Evolutionary conservation across 2,888 invertebrate species (phyloP), one percentile per base, ranked within the genome.

Genomic region (Conops quadrifasciatus): DNA sequence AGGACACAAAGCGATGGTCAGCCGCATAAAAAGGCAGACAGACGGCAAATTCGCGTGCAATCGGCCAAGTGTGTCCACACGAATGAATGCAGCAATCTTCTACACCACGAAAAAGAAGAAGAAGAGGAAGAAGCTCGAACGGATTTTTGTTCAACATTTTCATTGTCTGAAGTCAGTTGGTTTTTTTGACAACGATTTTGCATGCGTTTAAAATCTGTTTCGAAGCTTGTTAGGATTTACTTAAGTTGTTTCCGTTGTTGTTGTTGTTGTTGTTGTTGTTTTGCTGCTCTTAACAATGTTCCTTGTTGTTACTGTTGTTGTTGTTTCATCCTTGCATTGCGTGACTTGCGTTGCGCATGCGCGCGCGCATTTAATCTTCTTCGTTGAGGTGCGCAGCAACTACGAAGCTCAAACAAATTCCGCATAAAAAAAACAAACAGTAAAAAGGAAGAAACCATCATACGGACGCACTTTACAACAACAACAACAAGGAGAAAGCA

Each of bases 161-260:
- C 24, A 16, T 59, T 24, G 49, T 59, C 45, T 24, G 53, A 51
- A 51, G 19, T 67, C 36, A 49, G 28, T 65, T 72, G 2, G 49
- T 15, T 2, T 26, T 78, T 81, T 80, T 73, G 79, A 83, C 83
- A 82, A 80, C 82, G 82, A 81, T 82, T 83, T 83, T 82, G 82
- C 82, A 83, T 83, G 82, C 81, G 78, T 73, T 77, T 77, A 79
- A 81, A 80, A 80, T 83, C 82, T 83, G 83, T 82, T 82, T 80
- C 77, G 80, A 78, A 78, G 68, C 81, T 82, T 83, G 83, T 83
- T 82, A 80, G 78, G 77, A 80, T 80, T 80, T 79, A 75, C 78
- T 77, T 75, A 80, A 75, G 78, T 78, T 76, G 75, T 74, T 72
- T 76, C 71, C 64, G 69, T 68, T n/a, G 53, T 16, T 26, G 24